A percentile compares a stretch with the other conserved stretches of the same genome.
These are phyloP conservation scores for Drosophila leontia DNA, from an alignment of 1,140 invertebrate genomes.

Conservation along the genomic window DNA sequence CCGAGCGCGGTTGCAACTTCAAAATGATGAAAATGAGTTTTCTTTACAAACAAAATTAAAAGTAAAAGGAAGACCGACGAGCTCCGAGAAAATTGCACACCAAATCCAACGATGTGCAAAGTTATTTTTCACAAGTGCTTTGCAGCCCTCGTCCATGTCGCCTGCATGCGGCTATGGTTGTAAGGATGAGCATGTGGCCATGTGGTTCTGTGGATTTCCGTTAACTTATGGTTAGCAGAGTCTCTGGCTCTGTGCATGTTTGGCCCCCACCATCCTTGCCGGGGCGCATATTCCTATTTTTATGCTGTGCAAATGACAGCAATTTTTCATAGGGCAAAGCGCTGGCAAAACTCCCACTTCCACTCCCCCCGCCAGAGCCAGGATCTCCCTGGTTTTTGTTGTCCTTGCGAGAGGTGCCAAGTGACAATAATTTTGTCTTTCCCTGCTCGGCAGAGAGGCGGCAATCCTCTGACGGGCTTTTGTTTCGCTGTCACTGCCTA, in stretches of 20 bases:
- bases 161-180: conserved; percentile 67
- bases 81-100: conserved; percentile 72
- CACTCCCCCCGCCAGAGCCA: background rate
- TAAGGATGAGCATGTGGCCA: conserved; percentile 70
- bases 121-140: conserved; percentile 83
- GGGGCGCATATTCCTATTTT: conserved; percentile 71
- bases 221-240: conserved; percentile 80
- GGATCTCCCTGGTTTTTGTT: conserved; percentile 35
- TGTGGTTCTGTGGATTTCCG: conserved; percentile 80
- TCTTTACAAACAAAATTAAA: conserved; percentile 84
- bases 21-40: conserved; percentile 84
- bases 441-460: conserved; percentile 34
- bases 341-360: conserved; percentile 50
- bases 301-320: conserved; percentile 83
- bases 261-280: background rate
- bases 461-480: conserved; percentile 44
- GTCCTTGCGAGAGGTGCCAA: conserved; percentile 72
- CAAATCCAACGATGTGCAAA: conserved; percentile 83
- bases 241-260: conserved; percentile 40
- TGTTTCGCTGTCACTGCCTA: conserved; percentile 74
- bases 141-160: conserved; percentile 66
- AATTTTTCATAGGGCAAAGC: conserved; percentile 83
- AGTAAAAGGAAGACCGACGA: conserved; percentile 49
- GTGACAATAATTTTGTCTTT: conserved; percentile 78
- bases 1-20: conserved; percentile 74